These are phyloP conservation scores for Glyptemys insculpta DNA, from an alignment of 2,797 vertebrate genomes.

Conservation along the genomic window DNA sequence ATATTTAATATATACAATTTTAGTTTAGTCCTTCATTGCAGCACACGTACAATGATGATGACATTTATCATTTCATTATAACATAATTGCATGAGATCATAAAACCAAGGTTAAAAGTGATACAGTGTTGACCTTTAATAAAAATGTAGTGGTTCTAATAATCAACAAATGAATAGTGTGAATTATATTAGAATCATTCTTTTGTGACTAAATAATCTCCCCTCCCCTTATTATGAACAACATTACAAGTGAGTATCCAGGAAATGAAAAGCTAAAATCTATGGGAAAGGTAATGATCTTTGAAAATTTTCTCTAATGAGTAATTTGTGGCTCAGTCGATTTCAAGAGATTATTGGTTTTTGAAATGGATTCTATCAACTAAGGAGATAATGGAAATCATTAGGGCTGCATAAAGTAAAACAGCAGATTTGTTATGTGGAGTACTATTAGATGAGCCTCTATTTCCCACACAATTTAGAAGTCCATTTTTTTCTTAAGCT, in stretches of 20 bases:
- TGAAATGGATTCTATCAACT: conserved; percentile 86
- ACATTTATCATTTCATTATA: conserved; percentile 58
- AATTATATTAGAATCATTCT: conserved; percentile 65
- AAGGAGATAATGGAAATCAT: conserved; percentile 85
- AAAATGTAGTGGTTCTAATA: conserved; percentile 45
- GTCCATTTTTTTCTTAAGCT: conserved; percentile 58
- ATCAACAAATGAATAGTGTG: conserved; percentile 55
- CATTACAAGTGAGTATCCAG: conserved; percentile 60
- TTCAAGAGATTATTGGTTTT: conserved; percentile 86
- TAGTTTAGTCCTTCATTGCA: neutral
- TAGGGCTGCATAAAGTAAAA: conserved; percentile 79
- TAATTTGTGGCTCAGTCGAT: conserved; percentile 86
- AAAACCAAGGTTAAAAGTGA: conserved; percentile 67
- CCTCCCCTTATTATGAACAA: conserved; percentile 58
- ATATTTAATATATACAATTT: neutral
- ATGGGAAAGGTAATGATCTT: conserved; percentile 86
- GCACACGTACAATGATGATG: neutral
- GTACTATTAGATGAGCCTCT: conserved; percentile 62
- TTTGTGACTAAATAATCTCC: conserved; percentile 62
- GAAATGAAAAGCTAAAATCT: conserved; percentile 81
- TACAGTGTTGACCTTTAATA: conserved; percentile 64
- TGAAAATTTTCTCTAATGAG: conserved; percentile 86
- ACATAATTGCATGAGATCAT: neutral
- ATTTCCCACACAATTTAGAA: conserved; percentile 69
- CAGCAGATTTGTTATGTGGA: conserved; percentile 75